Base-by-base conservation (phyloP, 64 coral and sea anemone species). In the Actinia tenebrosa region DNA sequence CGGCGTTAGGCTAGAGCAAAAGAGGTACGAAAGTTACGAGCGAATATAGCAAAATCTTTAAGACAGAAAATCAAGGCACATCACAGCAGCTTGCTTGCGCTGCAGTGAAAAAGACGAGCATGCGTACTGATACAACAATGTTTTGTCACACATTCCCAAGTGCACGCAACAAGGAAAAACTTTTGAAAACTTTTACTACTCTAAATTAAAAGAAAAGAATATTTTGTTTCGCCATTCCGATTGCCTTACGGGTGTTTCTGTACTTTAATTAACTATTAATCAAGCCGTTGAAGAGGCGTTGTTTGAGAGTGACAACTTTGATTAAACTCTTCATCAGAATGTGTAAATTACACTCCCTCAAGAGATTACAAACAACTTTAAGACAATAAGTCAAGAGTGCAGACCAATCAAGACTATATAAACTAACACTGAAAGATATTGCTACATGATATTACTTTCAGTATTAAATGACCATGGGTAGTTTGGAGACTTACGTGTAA, bases 131-230 rank as follows among this genome's bases (percentile, higher is more conserved):
- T 81, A 45, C 79, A 53, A 79, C 16, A 44, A 37, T 18, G 2
- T 22, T 8, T 53, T 81, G 79, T 81, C 79, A 81, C 79, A 53
- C 79, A 81, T 81, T 81, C 79, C 16, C 79, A 19, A 14, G 79
- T 10, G 69, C 26, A 26, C 8, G 26, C 10, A 75, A 0, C 26
- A 30, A 30, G 11, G 13, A 14, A 75, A 75, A 75, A 26, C 42
- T 27, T 27, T 10, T 10, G 69, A 75, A 75, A 75, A 75, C 26
- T 75, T 75, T 72, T 42, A 1, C 9, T 10, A 25, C 22, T 71
- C 66, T 25, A 23, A 71, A 71, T 71, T 22, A 71, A 71, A 10
- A 26, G 5, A 26, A 42, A 42, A 37, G 25, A 72, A 30, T 37
- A 30, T 72, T 37, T 72, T 6, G 5, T 11, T 72, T 72, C 69